Percentiles rank a stretch among this genome's conserved stretches.
phyloP scores from a whole-genome alignment of 2,888 invertebrate genomes.

The Epistrophella euchroma region DNA sequence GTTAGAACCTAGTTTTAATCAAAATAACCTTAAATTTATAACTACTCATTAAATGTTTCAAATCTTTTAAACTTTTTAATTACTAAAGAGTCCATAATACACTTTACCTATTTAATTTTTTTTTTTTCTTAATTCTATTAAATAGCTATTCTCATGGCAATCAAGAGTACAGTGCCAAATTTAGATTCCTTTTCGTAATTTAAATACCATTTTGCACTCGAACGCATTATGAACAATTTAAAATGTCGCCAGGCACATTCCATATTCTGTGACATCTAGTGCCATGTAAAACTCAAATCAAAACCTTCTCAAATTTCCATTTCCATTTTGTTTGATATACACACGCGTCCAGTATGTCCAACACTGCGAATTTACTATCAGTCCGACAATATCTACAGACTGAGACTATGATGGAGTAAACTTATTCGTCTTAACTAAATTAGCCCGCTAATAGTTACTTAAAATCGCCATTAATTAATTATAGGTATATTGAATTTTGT shows the following conservation, averaged over 20 bases:
- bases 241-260: conserved; percentile 68
- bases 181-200: conserved; percentile 53
- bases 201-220: conserved; percentile 66
- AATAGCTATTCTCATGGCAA: conserved; percentile 52
- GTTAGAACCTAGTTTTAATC: neutral
- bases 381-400: neutral
- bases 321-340: conserved; percentile 40
- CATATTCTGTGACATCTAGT: conserved; percentile 70
- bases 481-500: conserved; percentile 49
- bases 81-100: conserved; percentile 20
- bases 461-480: conserved; percentile 73
- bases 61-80: conserved; percentile 30
- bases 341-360: conserved; percentile 13
- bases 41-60: conserved; percentile 8
- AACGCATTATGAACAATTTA: conserved; percentile 53
- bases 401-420: neutral
- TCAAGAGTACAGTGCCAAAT: conserved; percentile 51
- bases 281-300: conserved; percentile 46
- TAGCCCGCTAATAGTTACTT: conserved; percentile 69
- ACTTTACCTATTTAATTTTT: neutral
- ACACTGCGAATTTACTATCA: neutral
- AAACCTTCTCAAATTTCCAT: conserved; percentile 71
- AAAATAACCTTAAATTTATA: conserved; percentile 6
- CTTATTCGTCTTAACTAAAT: conserved; percentile 66
- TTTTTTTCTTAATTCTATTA: neutral